phyloP scores from a whole-genome alignment of 2,113 vertebrate genomes.

The Xiphophorus maculatus region DNA sequence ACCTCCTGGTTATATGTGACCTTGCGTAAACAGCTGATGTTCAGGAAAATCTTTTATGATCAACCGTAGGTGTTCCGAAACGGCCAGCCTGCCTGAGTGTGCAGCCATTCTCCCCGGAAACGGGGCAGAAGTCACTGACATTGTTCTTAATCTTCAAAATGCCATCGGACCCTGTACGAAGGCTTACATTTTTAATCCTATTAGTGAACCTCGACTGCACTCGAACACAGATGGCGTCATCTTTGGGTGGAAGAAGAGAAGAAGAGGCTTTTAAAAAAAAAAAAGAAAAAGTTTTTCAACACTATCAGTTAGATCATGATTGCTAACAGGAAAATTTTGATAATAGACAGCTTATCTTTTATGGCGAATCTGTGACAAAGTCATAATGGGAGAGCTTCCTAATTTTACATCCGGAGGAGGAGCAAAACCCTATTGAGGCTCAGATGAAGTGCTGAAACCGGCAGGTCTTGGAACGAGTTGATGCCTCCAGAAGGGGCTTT shows the following conservation, averaged over 20 bases:
- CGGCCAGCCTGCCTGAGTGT: slow-evolving; percentile 21
- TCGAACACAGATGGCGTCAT: slow-evolving; percentile 34
- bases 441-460: slow-evolving; percentile 18
- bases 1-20: slow-evolving; percentile 25
- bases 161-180: slow-evolving; percentile 51
- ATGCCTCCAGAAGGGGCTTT: slow-evolving; percentile 1
- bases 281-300: slow-evolving; percentile 33
- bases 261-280: slow-evolving; percentile 13
- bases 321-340: slow-evolving; percentile 36
- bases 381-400: slow-evolving; percentile 20
- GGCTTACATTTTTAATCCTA: slow-evolving; percentile 65
- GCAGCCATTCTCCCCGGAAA: slow-evolving; percentile 26
- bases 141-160: slow-evolving; percentile 61
- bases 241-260: slow-evolving; percentile 34
- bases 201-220: slow-evolving; percentile 52
- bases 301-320: slow-evolving; percentile 43
- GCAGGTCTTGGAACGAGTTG: slow-evolving; percentile 2
- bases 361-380: slow-evolving; percentile 22
- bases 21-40: slow-evolving; percentile 41
- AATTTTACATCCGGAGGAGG: slow-evolving; percentile 26
- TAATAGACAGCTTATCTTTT: slow-evolving; percentile 32
- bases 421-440: neutral
- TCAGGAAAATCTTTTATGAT: slow-evolving; percentile 32
- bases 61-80: slow-evolving; percentile 48
- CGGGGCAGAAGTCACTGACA: slow-evolving; percentile 41